Evolutionary conservation across 2,888 invertebrate genomes (phyloP).

Genomic region (Anticlea derivata): DNA sequence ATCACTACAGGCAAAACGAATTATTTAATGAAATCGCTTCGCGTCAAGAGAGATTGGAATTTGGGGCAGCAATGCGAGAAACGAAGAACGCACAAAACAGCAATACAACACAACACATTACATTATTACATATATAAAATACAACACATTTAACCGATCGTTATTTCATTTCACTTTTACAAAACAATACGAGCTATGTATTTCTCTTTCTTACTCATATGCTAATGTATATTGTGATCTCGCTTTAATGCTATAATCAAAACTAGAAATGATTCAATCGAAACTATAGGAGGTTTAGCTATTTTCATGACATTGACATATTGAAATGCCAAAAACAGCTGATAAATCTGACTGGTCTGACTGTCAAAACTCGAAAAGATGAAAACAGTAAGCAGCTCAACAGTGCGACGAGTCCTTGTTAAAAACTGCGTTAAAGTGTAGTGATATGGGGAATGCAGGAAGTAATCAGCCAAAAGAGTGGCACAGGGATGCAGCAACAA

Average conservation of each 20-base stretch:
- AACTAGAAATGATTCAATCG: too few species aligned
- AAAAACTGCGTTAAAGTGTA: neutral
- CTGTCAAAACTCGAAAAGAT: neutral
- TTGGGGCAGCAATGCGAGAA: constrained; percentile 29
- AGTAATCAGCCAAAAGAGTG: constrained; percentile 89
- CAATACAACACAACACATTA: constrained; percentile 9
- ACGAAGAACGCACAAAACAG: constrained; percentile 21
- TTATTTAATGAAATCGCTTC: constrained; percentile 11
- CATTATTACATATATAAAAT: too few species aligned
- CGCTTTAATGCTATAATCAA: neutral
- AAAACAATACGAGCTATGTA: neutral
- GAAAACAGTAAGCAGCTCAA: constrained; percentile 1
- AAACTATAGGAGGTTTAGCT: too few species aligned
- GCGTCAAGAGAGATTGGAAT: constrained; percentile 33
- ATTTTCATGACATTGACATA: neutral
- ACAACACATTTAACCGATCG: neutral
- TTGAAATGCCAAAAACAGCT: constrained; percentile 7
- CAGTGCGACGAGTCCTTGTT: neutral
- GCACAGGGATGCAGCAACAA: constrained; percentile 85
- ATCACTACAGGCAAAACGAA: constrained; percentile 11
- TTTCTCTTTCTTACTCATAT: neutral
- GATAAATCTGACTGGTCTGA: neutral
- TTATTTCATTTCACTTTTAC: neutral
- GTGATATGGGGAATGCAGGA: constrained; percentile 90
- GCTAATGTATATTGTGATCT: neutral